These are phyloP conservation scores for Sialis fuliginosa DNA, from an alignment of 2,888 invertebrate genomes.

Conservation along the genomic window DNA sequence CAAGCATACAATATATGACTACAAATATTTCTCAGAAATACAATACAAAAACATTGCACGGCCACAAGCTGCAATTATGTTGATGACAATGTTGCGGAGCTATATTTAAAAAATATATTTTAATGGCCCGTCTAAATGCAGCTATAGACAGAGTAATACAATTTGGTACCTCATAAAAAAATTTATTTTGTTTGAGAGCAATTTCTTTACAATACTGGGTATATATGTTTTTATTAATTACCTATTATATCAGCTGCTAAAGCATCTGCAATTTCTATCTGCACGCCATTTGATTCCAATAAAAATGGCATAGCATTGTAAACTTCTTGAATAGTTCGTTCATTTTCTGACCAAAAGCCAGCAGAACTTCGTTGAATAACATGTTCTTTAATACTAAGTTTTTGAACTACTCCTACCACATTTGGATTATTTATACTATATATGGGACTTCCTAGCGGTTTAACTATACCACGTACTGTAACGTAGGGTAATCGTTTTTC, in stretches of 20 bases:
- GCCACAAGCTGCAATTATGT: too few species aligned
- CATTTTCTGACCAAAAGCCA: slow-evolving; percentile 77
- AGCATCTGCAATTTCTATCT: slow-evolving; percentile 60
- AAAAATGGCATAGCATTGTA: slow-evolving; percentile 68
- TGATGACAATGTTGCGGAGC: too few species aligned
- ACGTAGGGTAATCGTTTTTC: slow-evolving; percentile 53
- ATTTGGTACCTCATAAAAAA: too few species aligned
- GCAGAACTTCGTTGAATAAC: slow-evolving; percentile 63
- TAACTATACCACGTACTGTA: slow-evolving; percentile 56
- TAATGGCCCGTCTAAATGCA: too few species aligned
- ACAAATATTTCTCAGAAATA: too few species aligned
- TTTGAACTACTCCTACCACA: slow-evolving; percentile 62
- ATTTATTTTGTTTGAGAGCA: too few species aligned
- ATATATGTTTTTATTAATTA: slow-evolving; percentile 13
- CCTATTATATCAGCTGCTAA: slow-evolving; percentile 51
- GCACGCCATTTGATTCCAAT: slow-evolving; percentile 38
- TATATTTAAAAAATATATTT: too few species aligned
- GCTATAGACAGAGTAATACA: too few species aligned
- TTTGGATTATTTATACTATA: slow-evolving; percentile 53
- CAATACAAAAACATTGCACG: too few species aligned
- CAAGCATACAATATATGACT: too few species aligned
- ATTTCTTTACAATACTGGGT: too few species aligned
- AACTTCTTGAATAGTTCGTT: slow-evolving; percentile 59
- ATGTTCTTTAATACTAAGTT: slow-evolving; percentile 65
- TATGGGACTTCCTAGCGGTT: slow-evolving; percentile 57